Base-by-base conservation (phyloP, 2,113 vertebrate genomes). In the Malurus alboscapulatus region DNA sequence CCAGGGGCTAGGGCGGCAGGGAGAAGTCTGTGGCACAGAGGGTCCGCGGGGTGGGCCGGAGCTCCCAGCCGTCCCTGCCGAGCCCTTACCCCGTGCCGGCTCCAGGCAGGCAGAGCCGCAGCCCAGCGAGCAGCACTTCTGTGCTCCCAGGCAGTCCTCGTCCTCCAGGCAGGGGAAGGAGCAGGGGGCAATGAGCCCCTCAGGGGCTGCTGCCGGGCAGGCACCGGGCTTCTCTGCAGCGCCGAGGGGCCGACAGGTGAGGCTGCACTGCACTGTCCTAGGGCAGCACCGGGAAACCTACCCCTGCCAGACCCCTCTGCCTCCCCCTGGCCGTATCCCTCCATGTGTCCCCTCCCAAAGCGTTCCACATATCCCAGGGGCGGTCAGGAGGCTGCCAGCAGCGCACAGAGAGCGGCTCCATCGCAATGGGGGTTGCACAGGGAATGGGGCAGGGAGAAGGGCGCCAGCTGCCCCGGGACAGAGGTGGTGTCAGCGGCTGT, bases 81-180 rank as follows among this genome's bases (percentile, higher is more conserved):
- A 13, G 34, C 55, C 62, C 78, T 80, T 48, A 91, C 80, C 89
- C 36, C 14, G 93, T 36, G 3, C 26, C 0, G 89, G 95, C 81
- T 94, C 93, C 87, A 94, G 44, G 71, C 96, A 94, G 84, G 90
- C 82, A 4, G 45, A 30, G n/a, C 93, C 87, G 4, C 94, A 94
- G 81, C 53, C 30, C 81, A 94, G 66, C 9, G 0, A 45, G 62
- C 96, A 95, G 84, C 96, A 89, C 58, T 92, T 92, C 82, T 94
- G 82, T 0, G 4, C 36, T 11, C 94, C 93, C 90, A 85, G 74
- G 74, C 96, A 93, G 54, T 93, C 93, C 82, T 22, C 26, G 90
- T 95, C 90, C 63, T 86, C 90, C 84, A 82, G 88, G 85, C 96
- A 96, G 58, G 75, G 50, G 85, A 95, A 94, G 72, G 93, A 85